phyloP scores from a whole-genome alignment of 2,888 invertebrate genomes.

The Seira ritae region DNA sequence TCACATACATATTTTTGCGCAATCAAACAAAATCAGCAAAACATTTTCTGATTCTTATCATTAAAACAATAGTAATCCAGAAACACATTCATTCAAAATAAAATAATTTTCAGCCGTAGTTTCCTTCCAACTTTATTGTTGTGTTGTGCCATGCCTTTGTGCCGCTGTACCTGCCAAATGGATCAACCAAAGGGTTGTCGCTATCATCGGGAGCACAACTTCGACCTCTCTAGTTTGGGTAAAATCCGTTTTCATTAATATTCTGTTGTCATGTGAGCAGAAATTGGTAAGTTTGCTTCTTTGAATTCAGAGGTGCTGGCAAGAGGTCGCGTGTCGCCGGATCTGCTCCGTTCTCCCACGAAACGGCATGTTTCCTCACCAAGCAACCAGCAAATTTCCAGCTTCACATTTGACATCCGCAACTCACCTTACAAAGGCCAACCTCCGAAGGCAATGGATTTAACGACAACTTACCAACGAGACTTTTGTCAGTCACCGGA shows the following conservation, averaged over 20 bases:
- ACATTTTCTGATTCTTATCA: too few species aligned
- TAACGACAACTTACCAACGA: conserved; percentile 59
- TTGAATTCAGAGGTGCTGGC: conserved; percentile 47
- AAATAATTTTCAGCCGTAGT: too few species aligned
- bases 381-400: conserved; percentile 57
- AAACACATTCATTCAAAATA: background rate
- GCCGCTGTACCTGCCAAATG: conserved; percentile 57
- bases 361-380: conserved; percentile 57
- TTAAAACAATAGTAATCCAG: background rate
- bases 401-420: conserved; percentile 42
- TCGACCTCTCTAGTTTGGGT: conserved; percentile 56
- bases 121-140: too few species aligned
- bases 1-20: too few species aligned
- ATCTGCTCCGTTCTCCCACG: conserved; percentile 57
- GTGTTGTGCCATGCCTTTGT: conserved; percentile 36
- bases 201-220: conserved; percentile 51
- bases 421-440: conserved; percentile 31
- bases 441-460: conserved; percentile 44
- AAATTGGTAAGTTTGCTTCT: background rate
- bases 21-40: too few species aligned
- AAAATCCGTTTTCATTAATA: background rate
- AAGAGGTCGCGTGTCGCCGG: conserved; percentile 58
- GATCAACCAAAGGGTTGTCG: conserved; percentile 42
- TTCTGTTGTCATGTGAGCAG: too few species aligned
- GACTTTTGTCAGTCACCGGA: conserved; percentile 54